A percentile compares a stretch with the other conserved stretches of the same genome.
Conservation (phyloP, 2,888 invertebrate species). For the Tenthredo notha region DNA sequence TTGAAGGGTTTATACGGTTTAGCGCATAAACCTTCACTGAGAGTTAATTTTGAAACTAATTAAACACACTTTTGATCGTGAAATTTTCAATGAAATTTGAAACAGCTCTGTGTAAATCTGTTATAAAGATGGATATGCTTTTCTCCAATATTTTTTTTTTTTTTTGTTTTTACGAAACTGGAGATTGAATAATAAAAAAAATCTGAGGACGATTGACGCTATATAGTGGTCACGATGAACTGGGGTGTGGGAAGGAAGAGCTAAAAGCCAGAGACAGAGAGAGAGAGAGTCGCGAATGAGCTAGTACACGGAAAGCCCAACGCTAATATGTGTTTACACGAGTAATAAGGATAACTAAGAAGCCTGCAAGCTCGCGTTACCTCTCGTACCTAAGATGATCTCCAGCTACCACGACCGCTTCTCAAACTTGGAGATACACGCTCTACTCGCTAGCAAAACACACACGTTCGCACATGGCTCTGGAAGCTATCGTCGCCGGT, state of each 20-base stretch:
- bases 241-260: neutral
- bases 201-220: neutral
- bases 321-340: conserved; percentile 45
- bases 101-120: too few species aligned
- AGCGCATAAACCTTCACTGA: too few species aligned
- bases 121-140: too few species aligned
- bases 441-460: conserved; percentile 27
- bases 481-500: neutral
- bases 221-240: neutral
- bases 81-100: too few species aligned
- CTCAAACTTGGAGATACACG: conserved; percentile 34
- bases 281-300: conserved; percentile 4
- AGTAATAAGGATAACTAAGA: conserved; percentile 48
- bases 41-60: too few species aligned
- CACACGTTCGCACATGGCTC: conserved; percentile 4
- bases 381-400: conserved; percentile 39
- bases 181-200: neutral
- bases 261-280: neutral
- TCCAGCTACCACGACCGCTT: conserved; percentile 20
- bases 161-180: neutral
- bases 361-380: conserved; percentile 4
- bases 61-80: too few species aligned
- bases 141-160: neutral
- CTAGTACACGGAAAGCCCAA: conserved; percentile 11
- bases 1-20: neutral